Evolutionary conservation across 2,113 vertebrate species (phyloP), one percentile per base, ranked within the genome.

Genomic region (Hepsetus odoe): DNA sequence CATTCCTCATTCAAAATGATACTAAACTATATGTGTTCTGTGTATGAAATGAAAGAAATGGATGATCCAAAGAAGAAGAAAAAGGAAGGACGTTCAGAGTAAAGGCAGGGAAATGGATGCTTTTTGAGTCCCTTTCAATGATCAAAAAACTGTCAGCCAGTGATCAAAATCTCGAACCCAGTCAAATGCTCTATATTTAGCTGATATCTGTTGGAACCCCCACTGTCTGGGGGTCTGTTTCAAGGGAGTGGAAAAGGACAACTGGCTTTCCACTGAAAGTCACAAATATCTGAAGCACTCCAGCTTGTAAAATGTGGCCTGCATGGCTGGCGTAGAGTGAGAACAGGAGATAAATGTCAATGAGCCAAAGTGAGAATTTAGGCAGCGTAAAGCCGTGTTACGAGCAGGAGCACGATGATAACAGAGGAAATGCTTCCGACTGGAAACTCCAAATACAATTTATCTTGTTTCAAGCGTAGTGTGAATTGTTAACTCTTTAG

Each of bases 291-390:
- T 74, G 4, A 16, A 9, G 4, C 5, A 49, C 46, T 61, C 30
- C 10, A 18, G 28, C 7, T 22, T 24, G 33, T 30, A 65, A 14
- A 9, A 30, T 64, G 42, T 51, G 32, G 58, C 13, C 11, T 61
- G 28, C 26, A 16, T 56, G 7, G 5, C 51, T 55, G 51, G 51
- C 4, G 46, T 1, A 55, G n/a, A 24, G n/a, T 55, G 51, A 65
- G 61, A 65, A 75, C 30, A 16, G 44, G 30, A 64, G 61, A 65
- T 51, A 53, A 75, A 13, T 24, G 9, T 9, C n/a, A 65, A 51
- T 75, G 44, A 53, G 73, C n/a, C n/a, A 75, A 75, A 35, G 61
- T 18, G n/a, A 62, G 33, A 53, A 75, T 75, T 65, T 20, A 1
- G 3, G 8, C 24, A 55, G 64, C 28, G 49, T 49, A 13, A 65